These are phyloP conservation scores for Drosophila borealis DNA, from an alignment of 2,888 invertebrate species.

Conservation along the genomic window DNA sequence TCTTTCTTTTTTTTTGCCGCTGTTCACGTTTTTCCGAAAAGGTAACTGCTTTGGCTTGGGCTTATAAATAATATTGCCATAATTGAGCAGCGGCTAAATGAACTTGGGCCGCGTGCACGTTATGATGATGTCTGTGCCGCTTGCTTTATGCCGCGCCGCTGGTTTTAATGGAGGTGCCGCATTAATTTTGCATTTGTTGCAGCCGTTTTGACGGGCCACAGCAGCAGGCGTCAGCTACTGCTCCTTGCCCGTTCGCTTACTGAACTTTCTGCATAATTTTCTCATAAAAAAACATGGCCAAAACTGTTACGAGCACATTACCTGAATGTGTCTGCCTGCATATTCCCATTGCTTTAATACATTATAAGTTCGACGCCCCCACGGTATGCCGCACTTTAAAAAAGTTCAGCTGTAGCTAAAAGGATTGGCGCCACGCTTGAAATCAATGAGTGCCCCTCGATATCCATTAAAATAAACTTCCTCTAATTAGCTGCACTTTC, in stretches of 20 bases:
- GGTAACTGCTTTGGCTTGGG: constrained; percentile 23
- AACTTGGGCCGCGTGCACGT: constrained; percentile 28
- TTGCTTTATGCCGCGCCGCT: constrained; percentile 16
- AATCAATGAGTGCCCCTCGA: constrained; percentile 15
- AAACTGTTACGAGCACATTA: constrained; percentile 65
- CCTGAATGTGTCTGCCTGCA: constrained; percentile 33
- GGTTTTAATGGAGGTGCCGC: constrained; percentile 39
- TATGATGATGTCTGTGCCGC: constrained; percentile 34
- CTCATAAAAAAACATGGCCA: constrained; percentile 68
- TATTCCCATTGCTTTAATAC: constrained; percentile 1
- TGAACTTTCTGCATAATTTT: constrained; percentile 75
- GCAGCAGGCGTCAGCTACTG: neutral
- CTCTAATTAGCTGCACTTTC: neutral
- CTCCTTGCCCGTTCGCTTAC: constrained; percentile 19
- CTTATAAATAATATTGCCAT: constrained; percentile 80
- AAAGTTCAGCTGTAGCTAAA: constrained; percentile 3
- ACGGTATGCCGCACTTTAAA: neutral
- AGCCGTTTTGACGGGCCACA: constrained; percentile 43
- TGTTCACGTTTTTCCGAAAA: constrained; percentile 7
- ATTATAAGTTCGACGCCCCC: constrained; percentile 6
- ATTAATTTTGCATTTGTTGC: constrained; percentile 78
- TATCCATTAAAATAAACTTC: neutral
- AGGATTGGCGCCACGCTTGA: neutral
- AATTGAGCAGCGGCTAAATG: constrained; percentile 68
- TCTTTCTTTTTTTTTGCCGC: neutral